Evolutionary conservation across 2,888 invertebrate genomes (phyloP), one percentile per base, ranked within the genome.

Genomic region (Eristalis intricaria): DNA sequence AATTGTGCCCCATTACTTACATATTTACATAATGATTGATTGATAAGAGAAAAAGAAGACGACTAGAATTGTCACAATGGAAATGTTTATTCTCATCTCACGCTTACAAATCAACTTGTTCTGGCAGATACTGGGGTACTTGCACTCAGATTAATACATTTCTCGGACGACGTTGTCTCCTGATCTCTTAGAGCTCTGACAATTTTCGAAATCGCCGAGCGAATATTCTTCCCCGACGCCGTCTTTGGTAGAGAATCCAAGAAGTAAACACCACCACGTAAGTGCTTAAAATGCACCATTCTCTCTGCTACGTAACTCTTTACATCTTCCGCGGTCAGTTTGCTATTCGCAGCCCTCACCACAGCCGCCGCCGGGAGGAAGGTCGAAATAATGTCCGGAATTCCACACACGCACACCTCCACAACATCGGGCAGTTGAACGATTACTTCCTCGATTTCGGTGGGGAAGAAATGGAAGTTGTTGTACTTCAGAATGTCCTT

Each of bases 401-500:
- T 85, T 29, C 90, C 89, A 69, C 89, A 89, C 2, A 90, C 89
- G 65, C 88, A 89, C 2, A 83, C 89, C 60, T 88, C 84, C 1
- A 86, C 61, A 0, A 90, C 84, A 56, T 76, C 89, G 7, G 89
- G 84, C 8, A 89, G 78, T 29, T 88, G 56, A 19, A 71, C 38
- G 19, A 90, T 89, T 1, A 89, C 22, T 13, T 84, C 56, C 75
- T 90, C 90, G 22, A 90, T 89, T 80, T 90, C 90, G 0, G 78
- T 84, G 8, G 90, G 90, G 10, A 77, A 90, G 43, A 89, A 84
- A 4, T 89, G 89, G 65, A 80, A 90, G 19, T 84, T 89, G 22
- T 89, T 89, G 38, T 89, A 90, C 68, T 90, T 90, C 11, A 90
- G 63, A 60, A 90, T 89, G 7, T 90, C 90, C 60, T 90, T 90